Base-by-base conservation (phyloP, 1,140 invertebrate species). In the Drosophila ogumai region DNA sequence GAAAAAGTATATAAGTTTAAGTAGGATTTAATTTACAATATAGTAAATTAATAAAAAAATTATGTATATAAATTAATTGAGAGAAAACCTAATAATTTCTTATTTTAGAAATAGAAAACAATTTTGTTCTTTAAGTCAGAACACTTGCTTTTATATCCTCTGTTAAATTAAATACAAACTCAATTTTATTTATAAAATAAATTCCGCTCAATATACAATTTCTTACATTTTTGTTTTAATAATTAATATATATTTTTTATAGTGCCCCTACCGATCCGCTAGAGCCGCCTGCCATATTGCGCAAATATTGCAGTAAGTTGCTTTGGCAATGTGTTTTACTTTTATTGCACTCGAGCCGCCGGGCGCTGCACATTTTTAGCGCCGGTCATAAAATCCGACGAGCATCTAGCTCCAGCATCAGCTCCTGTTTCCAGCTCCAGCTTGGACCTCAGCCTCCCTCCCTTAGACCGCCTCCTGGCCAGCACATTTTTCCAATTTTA, bases 241-340 rank as follows among this genome's bases (percentile, higher is more conserved):
- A 28, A 28, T 28, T 0, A 6, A 28, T 28, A 28, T 28, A 28
- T 28, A 10, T 55, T 55, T 55, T 38, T 55, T 6, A 15, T 55
- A 38, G 52, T 52, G 28, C 19, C 12, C 19, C 25, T 10, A 13
- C 52, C 52, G 56, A 43, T 43, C 56, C 41, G 17, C 28, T 5
- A n/a, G 56, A 36, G 28, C 22, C 22, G 41, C 10, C 66, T 72
- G 85, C 78, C 85, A 85, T 90, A 90, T 90, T 90, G 85, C 85
- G 81, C 85, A 90, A 90, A 90, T 90, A 90, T 90, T 90, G 81
- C 86, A 79, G 84, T 82, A 77, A 88, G 80, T 79, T 90, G 86
- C 86, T 90, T 85, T 71, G 86, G 86, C 85, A 90, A 90, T 90
- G 86, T 90, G 81, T 90, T 90, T 90, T 90, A 90, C 84, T 88